These are phyloP conservation scores for Cacoxenus indagator DNA, from an alignment of 2,888 invertebrate genomes.

Conservation along the genomic window DNA sequence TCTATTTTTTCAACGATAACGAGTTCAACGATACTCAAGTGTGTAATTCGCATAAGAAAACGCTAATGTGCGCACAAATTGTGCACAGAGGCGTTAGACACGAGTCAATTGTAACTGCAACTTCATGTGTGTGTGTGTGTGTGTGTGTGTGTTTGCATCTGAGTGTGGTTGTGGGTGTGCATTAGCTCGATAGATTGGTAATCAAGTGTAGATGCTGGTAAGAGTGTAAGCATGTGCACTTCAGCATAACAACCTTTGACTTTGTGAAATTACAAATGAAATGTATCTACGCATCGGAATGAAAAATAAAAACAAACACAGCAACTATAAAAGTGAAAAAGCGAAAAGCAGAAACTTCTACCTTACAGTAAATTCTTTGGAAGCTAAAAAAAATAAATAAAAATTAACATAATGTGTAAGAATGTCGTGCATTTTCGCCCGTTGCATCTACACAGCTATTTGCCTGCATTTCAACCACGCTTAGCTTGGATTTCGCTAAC, in stretches of 20 bases:
- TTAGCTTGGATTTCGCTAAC: background rate
- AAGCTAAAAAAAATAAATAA: background rate
- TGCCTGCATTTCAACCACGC: background rate
- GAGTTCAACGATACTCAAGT: slow-evolving; percentile 62
- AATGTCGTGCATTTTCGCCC: background rate
- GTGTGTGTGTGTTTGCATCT: slow-evolving; percentile 21
- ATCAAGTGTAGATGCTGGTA: background rate
- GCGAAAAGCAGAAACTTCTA: background rate
- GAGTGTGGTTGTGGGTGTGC: slow-evolving; percentile 21
- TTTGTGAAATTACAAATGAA: slow-evolving; percentile 22
- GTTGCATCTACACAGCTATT: background rate
- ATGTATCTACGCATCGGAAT: slow-evolving; percentile 2
- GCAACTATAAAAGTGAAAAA: background rate
- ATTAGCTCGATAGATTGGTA: slow-evolving; percentile 9
- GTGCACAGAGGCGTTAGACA: slow-evolving; percentile 45
- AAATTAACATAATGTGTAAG: background rate
- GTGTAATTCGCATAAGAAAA: slow-evolving; percentile 53
- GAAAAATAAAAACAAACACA: background rate
- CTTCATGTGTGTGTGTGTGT: background rate
- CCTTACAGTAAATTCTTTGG: background rate
- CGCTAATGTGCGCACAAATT: slow-evolving; percentile 62
- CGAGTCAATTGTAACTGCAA: background rate
- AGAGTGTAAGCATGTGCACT: no score
- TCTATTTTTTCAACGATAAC: slow-evolving; percentile 61
- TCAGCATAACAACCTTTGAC: background rate